Evolutionary conservation across 1,140 invertebrate species (phyloP), one percentile per base, ranked within the genome.

Genomic region (Amphibalanus amphitrite): DNA sequence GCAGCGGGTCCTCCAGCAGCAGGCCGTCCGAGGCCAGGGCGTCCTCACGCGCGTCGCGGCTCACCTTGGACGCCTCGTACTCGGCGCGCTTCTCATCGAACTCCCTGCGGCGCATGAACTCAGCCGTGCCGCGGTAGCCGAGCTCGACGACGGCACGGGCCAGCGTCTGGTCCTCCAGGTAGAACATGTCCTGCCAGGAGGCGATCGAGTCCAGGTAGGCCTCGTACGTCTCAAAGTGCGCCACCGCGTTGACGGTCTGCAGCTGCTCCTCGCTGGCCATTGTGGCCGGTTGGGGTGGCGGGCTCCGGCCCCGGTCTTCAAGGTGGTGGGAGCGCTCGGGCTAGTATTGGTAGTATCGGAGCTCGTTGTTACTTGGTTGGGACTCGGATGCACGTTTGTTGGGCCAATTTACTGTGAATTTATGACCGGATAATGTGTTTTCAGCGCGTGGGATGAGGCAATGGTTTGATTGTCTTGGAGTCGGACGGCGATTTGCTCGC

Each of bases 201-300:
- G 90, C 84, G 26, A 90, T 81, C 10, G 88, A 90, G 77, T 91
- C 88, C 69, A 92, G 79, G 80, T 91, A 91, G n/a, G 91, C 87
- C 74, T 91, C 87, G 79, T 89, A 91, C 23, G 80, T 80, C 69
- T 85, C 81, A 76, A 87, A 83, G 73, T 82, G 47, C 47, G 47
- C 47, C 10, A 59, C 47, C 13, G 47, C 47, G 47, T 59, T 59
- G 10, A 59, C 47, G 1, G 47, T 59, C 47, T 59, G 47, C 47
- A 59, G 47, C 13, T 59, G 47, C 23, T 59, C 47, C 10, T 59
- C 47, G 47, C 47, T 59, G 13, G 6, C 10, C 47, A 59, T 59
- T 8, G 47, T 20, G 47, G 33, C 33, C n/a, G 33, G 33, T 15
- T 38, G 33, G 33, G 4, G 33, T 15, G 33, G 33, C 33, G 33